These are phyloP conservation scores for Zoanthus sansibaricus DNA, from an alignment of 92 coral and sea anemone species.

Conservation along the genomic window DNA sequence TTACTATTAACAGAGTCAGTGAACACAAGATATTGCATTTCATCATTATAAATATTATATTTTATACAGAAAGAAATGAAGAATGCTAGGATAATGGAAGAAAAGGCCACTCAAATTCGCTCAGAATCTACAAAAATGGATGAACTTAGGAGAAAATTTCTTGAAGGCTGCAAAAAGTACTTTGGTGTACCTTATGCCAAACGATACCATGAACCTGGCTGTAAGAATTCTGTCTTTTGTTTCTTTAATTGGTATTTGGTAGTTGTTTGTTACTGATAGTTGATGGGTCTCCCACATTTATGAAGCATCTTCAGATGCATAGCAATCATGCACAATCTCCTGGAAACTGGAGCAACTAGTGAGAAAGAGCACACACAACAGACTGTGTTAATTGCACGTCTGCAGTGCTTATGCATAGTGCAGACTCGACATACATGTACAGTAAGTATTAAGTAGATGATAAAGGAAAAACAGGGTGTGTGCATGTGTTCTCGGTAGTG, in stretches of 20 bases:
- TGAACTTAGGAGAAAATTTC: conserved; percentile 73
- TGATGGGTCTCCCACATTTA: not conserved
- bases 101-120: conserved; percentile 58
- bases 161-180: conserved; percentile 85
- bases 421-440: no score
- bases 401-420: no score
- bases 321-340: no score
- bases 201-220: conserved; percentile 87
- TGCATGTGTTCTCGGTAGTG: no score
- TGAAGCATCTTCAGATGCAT: no score
- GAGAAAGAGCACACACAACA: no score
- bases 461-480: no score
- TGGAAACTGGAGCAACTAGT: no score
- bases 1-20: no score
- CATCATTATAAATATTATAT: not conserved
- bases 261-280: not conserved
- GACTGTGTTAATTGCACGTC: no score
- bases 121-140: conserved; percentile 68
- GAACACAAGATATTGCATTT: no score
- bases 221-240: conserved; percentile 52
- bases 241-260: not conserved
- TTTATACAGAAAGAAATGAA: conserved; percentile 77
- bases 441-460: no score
- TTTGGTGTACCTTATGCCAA: conserved; percentile 98
- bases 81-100: conserved; percentile 67